These are phyloP conservation scores for Caenorhabditis uteleia DNA, from an alignment of 2,888 invertebrate genomes.

Conservation along the genomic window DNA sequence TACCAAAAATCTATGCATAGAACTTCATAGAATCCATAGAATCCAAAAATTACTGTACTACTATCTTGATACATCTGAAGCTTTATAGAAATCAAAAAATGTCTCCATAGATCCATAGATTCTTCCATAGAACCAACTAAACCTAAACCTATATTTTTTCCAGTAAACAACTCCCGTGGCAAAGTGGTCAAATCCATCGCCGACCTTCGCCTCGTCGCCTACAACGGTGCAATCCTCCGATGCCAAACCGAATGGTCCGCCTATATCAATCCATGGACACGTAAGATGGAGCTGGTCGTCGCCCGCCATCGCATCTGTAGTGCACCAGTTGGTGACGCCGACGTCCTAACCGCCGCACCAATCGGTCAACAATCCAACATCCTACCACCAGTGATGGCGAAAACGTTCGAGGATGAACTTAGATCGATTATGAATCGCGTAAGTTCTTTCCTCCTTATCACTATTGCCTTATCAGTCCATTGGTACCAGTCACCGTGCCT, in stretches of 20 bases:
- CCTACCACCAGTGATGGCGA: constrained; percentile 49
- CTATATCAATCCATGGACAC: constrained; percentile 91
- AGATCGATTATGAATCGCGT: constrained; percentile 54
- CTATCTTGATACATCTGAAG: no score
- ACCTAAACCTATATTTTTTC: constrained; percentile 28
- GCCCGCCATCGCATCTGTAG: constrained; percentile 75
- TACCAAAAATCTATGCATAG: no score
- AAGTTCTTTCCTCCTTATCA: constrained; percentile 3
- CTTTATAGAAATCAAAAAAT: no score
- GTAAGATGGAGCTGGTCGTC: constrained; percentile 85
- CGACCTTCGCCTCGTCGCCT: constrained; percentile 62
- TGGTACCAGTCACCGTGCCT: no score
- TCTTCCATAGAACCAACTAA: no score
- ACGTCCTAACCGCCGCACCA: constrained; percentile 43
- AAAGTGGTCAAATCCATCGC: constrained; percentile 53
- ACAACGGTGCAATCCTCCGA: constrained; percentile 73
- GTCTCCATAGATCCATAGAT: no score
- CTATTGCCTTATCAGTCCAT: no score
- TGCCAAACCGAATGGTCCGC: constrained; percentile 85
- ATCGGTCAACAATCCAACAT: constrained; percentile 22
- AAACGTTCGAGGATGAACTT: constrained; percentile 55
- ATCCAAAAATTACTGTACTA: no score
- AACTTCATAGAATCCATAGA: no score
- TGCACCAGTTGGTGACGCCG: constrained; percentile 51
- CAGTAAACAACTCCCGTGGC: constrained; percentile 55